These are phyloP conservation scores for Eutolmus rufibarbis DNA, from an alignment of 2,888 invertebrate genomes.

Conservation along the genomic window DNA sequence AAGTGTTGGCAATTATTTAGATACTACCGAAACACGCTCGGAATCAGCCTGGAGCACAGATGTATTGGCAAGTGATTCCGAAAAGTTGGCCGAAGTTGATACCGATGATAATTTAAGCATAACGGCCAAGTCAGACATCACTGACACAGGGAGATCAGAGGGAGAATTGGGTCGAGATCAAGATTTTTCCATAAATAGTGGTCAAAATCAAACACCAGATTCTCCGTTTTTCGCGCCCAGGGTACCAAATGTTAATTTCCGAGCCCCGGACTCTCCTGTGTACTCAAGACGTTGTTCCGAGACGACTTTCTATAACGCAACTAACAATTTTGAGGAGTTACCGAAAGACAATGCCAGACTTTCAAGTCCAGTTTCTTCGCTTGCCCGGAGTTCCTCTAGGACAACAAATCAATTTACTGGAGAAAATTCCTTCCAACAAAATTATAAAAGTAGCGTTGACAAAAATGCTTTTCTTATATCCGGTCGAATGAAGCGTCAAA, in stretches of 20 bases:
- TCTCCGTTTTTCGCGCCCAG: conserved; percentile 53
- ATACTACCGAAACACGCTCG: conserved; percentile 90
- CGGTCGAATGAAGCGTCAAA: conserved; percentile 59
- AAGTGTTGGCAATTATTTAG: conserved; percentile 65
- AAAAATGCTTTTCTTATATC: conserved; percentile 54
- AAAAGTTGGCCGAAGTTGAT: conserved; percentile 84
- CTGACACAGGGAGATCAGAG: conserved; percentile 68
- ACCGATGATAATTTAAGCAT: conserved; percentile 73
- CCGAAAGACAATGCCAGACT: conserved; percentile 37
- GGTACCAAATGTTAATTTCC: conserved; percentile 49
- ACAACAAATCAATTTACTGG: conserved; percentile 59
- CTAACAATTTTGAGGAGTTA: conserved; percentile 57
- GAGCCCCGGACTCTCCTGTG: conserved; percentile 52
- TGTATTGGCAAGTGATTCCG: conserved; percentile 91
- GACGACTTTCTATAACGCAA: conserved; percentile 59
- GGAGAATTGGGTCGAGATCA: conserved; percentile 49
- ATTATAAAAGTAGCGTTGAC: conserved; percentile 58
- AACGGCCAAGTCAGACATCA: conserved; percentile 75
- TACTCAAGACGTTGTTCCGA: conserved; percentile 51
- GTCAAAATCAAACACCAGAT: conserved; percentile 50
- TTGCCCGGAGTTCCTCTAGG: conserved; percentile 60
- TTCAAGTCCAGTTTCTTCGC: conserved; percentile 53
- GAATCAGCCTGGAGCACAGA: conserved; percentile 98
- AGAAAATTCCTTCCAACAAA: conserved; percentile 61
- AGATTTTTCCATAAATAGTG: conserved; percentile 47